phyloP scores from a whole-genome alignment of 2,113 vertebrate genomes.

The Catharus minimus region DNA sequence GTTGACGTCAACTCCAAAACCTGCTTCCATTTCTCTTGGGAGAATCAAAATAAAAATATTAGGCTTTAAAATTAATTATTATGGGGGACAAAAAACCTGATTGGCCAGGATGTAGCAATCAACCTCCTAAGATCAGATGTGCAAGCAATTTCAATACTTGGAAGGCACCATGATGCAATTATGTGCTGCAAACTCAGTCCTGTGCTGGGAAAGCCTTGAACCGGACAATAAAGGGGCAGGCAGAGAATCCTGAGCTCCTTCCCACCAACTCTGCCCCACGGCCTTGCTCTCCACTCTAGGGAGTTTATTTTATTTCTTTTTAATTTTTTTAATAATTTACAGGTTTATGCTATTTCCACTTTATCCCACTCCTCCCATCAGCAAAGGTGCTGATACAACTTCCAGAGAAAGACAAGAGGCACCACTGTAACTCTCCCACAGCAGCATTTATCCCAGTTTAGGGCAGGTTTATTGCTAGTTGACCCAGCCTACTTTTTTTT shows the following conservation, averaged over 20 bases:
- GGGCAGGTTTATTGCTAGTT: not conserved
- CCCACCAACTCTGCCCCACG: accelerated
- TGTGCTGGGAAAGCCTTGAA: not conserved
- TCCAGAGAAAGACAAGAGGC: not conserved
- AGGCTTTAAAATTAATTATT: not conserved
- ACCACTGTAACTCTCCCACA: not conserved
- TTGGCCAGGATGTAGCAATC: not conserved
- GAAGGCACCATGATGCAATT: not conserved
- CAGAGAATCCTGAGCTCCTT: accelerated
- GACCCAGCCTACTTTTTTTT: not conserved
- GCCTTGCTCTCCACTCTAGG: not conserved
- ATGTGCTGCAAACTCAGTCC: not conserved
- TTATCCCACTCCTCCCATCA: not conserved
- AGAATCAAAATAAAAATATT: not conserved
- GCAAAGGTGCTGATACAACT: not conserved
- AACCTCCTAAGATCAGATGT: not conserved
- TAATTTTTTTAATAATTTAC: not conserved
- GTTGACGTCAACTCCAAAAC: not conserved
- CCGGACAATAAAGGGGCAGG: not conserved
- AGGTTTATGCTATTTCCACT: not conserved
- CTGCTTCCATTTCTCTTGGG: not conserved
- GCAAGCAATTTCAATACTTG: not conserved
- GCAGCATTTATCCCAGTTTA: not conserved
- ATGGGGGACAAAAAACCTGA: not conserved
- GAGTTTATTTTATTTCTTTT: not conserved